A percentile compares a stretch with the other conserved stretches of the same genome.
Conservation (phyloP, 2,797 vertebrate species). For the Galaxias olidus region DNA sequence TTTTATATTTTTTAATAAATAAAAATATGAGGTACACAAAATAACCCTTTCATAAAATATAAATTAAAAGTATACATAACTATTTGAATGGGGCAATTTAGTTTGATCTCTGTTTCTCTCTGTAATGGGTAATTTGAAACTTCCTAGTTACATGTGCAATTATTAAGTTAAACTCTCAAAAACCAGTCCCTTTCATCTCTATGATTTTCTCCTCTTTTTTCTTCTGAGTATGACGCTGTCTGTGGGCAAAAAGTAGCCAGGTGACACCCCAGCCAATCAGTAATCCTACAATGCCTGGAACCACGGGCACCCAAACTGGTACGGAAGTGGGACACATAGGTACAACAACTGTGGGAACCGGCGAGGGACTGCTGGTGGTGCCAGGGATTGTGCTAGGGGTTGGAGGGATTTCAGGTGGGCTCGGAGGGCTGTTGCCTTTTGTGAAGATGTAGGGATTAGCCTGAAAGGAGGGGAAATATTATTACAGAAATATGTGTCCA, state of each 20-base stretch:
- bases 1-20: too few relatives aligned
- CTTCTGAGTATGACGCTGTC: background rate
- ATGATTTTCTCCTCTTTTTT: slow-evolving; percentile 2
- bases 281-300: slow-evolving; percentile 67
- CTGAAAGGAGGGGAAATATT: slow-evolving; percentile 58
- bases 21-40: too few relatives aligned
- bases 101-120: too few relatives aligned
- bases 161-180: slow-evolving; percentile 51
- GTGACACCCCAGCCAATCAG: slow-evolving; percentile 60
- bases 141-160: too few relatives aligned
- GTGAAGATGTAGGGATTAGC: slow-evolving; percentile 85
- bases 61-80: too few relatives aligned
- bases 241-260: slow-evolving; percentile 47
- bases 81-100: too few relatives aligned
- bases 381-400: slow-evolving; percentile 7
- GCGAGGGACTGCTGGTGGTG: background rate
- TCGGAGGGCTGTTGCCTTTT: slow-evolving; percentile 72
- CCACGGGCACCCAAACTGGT: slow-evolving; percentile 77
- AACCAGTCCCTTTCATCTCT: slow-evolving; percentile 24
- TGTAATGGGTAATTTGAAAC: too few relatives aligned
- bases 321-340: slow-evolving; percentile 36
- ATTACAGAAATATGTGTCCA: background rate
- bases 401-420: slow-evolving; percentile 6
- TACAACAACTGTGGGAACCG: background rate
- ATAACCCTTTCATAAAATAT: too few relatives aligned